These are phyloP conservation scores for Neoitamus cyanurus DNA, from an alignment of 2,888 invertebrate genomes.

Conservation along the genomic window DNA sequence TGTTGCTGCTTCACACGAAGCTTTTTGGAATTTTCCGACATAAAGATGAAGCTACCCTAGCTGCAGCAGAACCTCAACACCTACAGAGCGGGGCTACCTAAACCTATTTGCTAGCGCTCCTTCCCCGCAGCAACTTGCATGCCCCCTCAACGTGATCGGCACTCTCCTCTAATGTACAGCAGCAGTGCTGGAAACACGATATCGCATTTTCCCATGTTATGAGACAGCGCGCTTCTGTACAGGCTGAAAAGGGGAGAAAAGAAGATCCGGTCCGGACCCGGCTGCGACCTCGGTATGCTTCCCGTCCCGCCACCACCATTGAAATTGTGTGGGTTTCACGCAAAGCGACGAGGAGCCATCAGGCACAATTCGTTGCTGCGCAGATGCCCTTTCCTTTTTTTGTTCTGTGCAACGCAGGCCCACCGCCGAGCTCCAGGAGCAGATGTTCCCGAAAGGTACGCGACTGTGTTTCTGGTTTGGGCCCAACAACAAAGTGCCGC, in stretches of 20 bases:
- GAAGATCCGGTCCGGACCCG: slow-evolving; percentile 1
- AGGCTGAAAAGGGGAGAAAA: slow-evolving; percentile 14
- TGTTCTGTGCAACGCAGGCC: neutral
- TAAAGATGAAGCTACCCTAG: neutral
- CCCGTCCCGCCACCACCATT: neutral
- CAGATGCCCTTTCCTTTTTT: slow-evolving; percentile 32
- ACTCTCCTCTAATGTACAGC: neutral
- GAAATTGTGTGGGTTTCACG: slow-evolving; percentile 29
- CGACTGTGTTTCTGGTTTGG: neutral
- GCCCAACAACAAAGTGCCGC: slow-evolving; percentile 14
- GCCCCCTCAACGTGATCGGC: slow-evolving; percentile 26
- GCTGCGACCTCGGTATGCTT: neutral
- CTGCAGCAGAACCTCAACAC: neutral
- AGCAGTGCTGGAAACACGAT: neutral
- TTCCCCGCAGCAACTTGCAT: neutral
- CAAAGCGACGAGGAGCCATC: neutral
- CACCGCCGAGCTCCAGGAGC: neutral
- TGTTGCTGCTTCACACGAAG: neutral
- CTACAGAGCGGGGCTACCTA: neutral
- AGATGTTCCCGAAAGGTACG: slow-evolving; percentile 32
- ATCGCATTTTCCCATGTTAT: neutral
- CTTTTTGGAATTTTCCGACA: slow-evolving; percentile 24
- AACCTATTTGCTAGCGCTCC: neutral
- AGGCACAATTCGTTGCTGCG: slow-evolving; percentile 17
- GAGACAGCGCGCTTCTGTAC: neutral